These are phyloP conservation scores for Apis cerana DNA, from an alignment of 1,140 invertebrate species.

Conservation along the genomic window DNA sequence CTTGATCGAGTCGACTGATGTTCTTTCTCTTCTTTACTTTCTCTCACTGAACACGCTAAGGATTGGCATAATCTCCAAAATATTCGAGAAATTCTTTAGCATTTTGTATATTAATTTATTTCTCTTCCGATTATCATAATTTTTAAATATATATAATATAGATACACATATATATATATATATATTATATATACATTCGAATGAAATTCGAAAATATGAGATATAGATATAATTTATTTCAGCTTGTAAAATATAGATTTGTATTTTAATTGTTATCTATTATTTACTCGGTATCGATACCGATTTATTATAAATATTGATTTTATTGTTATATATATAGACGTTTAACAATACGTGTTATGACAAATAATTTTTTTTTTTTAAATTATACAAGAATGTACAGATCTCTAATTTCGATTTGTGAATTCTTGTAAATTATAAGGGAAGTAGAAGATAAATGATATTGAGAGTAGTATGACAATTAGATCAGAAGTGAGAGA, in stretches of 20 bases:
- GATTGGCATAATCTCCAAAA: background rate
- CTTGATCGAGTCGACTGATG: constrained; percentile 17
- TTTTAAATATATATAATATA: background rate
- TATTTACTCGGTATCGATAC: background rate
- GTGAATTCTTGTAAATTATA: constrained; percentile 1
- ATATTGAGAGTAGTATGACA: background rate
- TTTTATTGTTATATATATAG: constrained; percentile 47
- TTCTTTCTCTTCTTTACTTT: constrained; percentile 51
- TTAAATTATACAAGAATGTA: constrained; percentile 77
- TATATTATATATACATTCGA: background rate
- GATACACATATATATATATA: background rate
- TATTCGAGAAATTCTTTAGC: background rate
- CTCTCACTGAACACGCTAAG: constrained; percentile 36
- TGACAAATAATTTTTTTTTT: background rate
- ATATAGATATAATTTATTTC: constrained; percentile 22
- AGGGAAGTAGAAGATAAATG: background rate
- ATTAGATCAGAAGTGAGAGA: constrained; percentile 36
- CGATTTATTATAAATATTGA: constrained; percentile 1
- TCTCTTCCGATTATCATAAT: background rate
- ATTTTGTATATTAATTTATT: constrained; percentile 30
- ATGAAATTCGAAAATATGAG: background rate
- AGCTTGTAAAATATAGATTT: background rate
- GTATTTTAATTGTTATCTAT: constrained; percentile 54
- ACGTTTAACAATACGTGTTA: constrained; percentile 57
- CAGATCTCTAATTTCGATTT: constrained; percentile 62